These are phyloP conservation scores for Campopleginae sp. DNA, from an alignment of 2,888 invertebrate species.

Conservation along the genomic window DNA sequence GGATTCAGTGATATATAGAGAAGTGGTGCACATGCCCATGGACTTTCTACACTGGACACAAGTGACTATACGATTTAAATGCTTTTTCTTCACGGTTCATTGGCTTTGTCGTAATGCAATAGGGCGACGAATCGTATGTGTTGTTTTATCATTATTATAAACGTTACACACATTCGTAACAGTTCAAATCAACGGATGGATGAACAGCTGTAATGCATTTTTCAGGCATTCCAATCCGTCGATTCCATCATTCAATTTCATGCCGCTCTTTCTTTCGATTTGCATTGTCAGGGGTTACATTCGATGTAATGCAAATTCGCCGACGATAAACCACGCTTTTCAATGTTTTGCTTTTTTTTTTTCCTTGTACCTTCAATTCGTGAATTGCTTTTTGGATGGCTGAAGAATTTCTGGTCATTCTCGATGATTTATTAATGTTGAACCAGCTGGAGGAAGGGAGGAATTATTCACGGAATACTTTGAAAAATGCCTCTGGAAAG, in stretches of 20 bases:
- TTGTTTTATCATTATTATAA: conserved; percentile 18
- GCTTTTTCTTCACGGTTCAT: conserved; percentile 42
- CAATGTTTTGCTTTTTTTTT: conserved; percentile 9
- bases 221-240: conserved; percentile 29
- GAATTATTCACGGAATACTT: conserved; percentile 34
- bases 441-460: not conserved
- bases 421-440: conserved; percentile 30
- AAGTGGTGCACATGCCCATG: conserved; percentile 8
- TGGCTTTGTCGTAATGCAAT: conserved; percentile 28
- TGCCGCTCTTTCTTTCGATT: not conserved
- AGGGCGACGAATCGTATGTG: conserved; percentile 27
- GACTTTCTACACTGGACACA: conserved; percentile 32
- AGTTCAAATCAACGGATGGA: conserved; percentile 12
- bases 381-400: not conserved
- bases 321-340: conserved; percentile 4
- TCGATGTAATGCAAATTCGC: not conserved
- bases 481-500: conserved; percentile 32
- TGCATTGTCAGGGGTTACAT: not conserved
- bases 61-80: conserved; percentile 43
- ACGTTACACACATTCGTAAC: conserved; percentile 15
- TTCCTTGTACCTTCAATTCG: not conserved
- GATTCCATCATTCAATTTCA: conserved; percentile 23
- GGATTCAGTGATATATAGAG: conserved; percentile 35
- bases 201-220: conserved; percentile 30
- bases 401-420: conserved; percentile 19